Evolutionary conservation across 2,888 invertebrate genomes (phyloP).

Genomic region (Oxytorus armatus): DNA sequence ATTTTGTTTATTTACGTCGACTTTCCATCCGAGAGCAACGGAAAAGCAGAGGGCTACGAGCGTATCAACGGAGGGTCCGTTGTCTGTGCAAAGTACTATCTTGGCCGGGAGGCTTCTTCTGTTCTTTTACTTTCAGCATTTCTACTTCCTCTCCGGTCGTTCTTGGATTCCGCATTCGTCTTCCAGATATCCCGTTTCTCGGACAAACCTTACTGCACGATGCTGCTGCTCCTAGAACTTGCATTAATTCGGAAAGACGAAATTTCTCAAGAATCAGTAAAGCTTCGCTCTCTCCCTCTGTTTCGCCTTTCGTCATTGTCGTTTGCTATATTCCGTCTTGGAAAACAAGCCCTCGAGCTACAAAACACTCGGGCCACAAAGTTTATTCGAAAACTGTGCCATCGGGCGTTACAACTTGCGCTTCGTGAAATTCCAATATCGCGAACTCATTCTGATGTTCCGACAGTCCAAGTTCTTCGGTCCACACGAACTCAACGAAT

Average conservation of each 20-base stretch:
- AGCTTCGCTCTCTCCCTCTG: slow-evolving; percentile 15
- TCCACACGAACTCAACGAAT: slow-evolving; percentile 41
- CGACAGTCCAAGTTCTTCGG: slow-evolving; percentile 7
- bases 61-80: slow-evolving; percentile 9
- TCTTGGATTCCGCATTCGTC: slow-evolving; percentile 32
- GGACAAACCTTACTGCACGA: slow-evolving; percentile 36
- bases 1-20: slow-evolving; percentile 76
- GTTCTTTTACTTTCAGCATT: slow-evolving; percentile 44
- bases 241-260: slow-evolving; percentile 62
- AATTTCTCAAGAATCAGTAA: slow-evolving; percentile 61
- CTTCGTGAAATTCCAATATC: slow-evolving; percentile 59
- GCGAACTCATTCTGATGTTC: slow-evolving; percentile 22
- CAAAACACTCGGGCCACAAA: slow-evolving; percentile 46
- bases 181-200: slow-evolving; percentile 65
- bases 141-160: slow-evolving; percentile 40
- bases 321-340: slow-evolving; percentile 39
- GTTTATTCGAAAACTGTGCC: slow-evolving; percentile 70
- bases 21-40: slow-evolving; percentile 69
- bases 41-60: slow-evolving; percentile 46
- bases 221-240: slow-evolving; percentile 48
- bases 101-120: slow-evolving; percentile 60
- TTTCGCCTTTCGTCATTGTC: slow-evolving; percentile 24
- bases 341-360: slow-evolving; percentile 42
- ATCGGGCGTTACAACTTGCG: slow-evolving; percentile 61
- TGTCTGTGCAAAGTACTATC: slow-evolving; percentile 11